Conservation (phyloP, 2,888 invertebrate species). For the Dorcus hopei region DNA sequence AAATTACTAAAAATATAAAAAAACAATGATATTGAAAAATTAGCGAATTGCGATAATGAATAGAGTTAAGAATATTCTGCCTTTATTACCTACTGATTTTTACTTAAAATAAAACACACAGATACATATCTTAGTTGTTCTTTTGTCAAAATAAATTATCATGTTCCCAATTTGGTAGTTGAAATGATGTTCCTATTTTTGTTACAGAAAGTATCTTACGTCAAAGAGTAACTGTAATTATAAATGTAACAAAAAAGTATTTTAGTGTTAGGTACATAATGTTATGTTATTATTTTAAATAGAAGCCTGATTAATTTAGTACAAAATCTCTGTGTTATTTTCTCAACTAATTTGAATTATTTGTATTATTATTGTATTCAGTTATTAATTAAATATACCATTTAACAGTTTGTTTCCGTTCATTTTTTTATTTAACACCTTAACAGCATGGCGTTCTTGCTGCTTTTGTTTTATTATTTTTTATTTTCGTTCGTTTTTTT, state of each 20-base stretch:
- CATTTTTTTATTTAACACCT: conserved; percentile 2
- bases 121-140: no score
- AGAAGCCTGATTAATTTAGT: conserved; percentile 7
- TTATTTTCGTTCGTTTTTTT: conserved; percentile 1
- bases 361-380: conserved; percentile 21
- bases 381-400: conserved; percentile 24
- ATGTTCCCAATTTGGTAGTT: background rate
- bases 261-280: background rate
- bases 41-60: no score
- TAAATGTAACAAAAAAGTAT: background rate
- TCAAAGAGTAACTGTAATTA: background rate
- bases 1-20: no score
- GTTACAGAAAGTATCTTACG: background rate
- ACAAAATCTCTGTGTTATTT: conserved; percentile 15
- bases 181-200: background rate
- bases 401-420: conserved; percentile 14
- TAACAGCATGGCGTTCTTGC: conserved; percentile 10
- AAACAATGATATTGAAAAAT: no score
- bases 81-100: no score
- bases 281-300: conserved; percentile 1
- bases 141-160: no score
- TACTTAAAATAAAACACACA: no score
- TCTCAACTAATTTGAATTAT: conserved; percentile 1
- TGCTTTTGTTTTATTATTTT: background rate
- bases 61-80: no score